Base-by-base conservation (phyloP, 2,888 invertebrate species). In the Bombylius major region DNA sequence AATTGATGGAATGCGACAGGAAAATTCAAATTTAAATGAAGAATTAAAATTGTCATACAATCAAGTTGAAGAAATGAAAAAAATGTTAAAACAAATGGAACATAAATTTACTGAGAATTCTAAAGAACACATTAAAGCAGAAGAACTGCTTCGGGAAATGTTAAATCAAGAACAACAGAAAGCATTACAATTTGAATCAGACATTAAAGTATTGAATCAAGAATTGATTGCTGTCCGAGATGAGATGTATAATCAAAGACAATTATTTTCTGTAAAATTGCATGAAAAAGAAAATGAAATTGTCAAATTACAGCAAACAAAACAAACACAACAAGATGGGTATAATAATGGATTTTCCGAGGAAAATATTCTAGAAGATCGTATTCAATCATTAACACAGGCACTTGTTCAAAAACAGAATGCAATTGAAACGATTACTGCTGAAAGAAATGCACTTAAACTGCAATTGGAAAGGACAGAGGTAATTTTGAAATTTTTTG, bases 381-480 rank as follows among this genome's bases (percentile, higher is more conserved):
- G 78, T 50, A 72, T 84, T 11, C 77, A 80, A 50, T 75, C 78
- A 3, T 75, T 94, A 14, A 92, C 93, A 0, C 86, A 92, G 67
- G 88, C 86, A 49, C 76, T 95, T 44, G 87, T 94, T 56, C 82
- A 86, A 66, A 92, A 89, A 68, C 95, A 95, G 72, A 85, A 84
- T 48, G 81, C 84, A 62, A 76, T 95, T n/a, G 94, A 95, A 69
- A 78, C 82, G 31, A 76, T 90, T 47, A 82, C 89, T 55, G 86
- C 88, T 0, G 93, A 94, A 66, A 84, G 89, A 67, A 92, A 92
- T 76, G 89, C 91, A 31, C 75, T 94, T 53, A 79, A 81, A 62
- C 77, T 94, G 64, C 92, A 93, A 68, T 71, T 93, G 64, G 93
- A 94, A 69, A 85, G 89, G 68, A 70, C 83, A 54, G 84, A 87